Evolutionary conservation across 2,888 invertebrate genomes (phyloP).

Genomic region (Cephalotes varians): DNA sequence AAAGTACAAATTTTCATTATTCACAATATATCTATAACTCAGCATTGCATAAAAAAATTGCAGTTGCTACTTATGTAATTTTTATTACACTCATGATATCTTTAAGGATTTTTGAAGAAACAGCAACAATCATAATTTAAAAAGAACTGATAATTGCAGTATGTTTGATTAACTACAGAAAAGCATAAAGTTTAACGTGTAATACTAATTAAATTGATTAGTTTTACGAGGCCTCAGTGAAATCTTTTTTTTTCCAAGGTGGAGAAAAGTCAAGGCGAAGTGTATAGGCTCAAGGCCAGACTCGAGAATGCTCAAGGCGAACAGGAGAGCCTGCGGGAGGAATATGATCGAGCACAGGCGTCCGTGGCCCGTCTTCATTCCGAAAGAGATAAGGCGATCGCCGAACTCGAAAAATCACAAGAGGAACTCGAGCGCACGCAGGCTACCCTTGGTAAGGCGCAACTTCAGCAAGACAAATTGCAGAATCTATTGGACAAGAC

Average conservation of each 20-base stretch:
- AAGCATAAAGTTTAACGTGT: not conserved
- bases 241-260: constrained; percentile 84
- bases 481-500: constrained; percentile 95
- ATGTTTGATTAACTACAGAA: not conserved
- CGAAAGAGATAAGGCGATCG: constrained; percentile 94
- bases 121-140: not conserved
- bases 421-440: constrained; percentile 96
- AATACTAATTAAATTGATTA: not conserved
- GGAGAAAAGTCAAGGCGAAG: constrained; percentile 97
- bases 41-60: not conserved
- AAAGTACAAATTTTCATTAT: constrained; percentile 7
- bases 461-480: constrained; percentile 96
- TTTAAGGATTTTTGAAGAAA: not conserved
- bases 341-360: constrained; percentile 95
- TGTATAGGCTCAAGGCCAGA: constrained; percentile 96
- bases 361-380: constrained; percentile 94
- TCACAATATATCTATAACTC: not conserved
- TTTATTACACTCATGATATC: not conserved
- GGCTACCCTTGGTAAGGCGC: constrained; percentile 95
- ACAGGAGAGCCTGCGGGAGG: constrained; percentile 96
- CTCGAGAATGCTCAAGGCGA: constrained; percentile 98
- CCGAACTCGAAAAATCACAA: constrained; percentile 94
- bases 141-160: not conserved
- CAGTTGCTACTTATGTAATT: not conserved
- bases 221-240: not conserved